phyloP scores from a whole-genome alignment of 1,140 invertebrate genomes.

The Drosophila simulans region DNA sequence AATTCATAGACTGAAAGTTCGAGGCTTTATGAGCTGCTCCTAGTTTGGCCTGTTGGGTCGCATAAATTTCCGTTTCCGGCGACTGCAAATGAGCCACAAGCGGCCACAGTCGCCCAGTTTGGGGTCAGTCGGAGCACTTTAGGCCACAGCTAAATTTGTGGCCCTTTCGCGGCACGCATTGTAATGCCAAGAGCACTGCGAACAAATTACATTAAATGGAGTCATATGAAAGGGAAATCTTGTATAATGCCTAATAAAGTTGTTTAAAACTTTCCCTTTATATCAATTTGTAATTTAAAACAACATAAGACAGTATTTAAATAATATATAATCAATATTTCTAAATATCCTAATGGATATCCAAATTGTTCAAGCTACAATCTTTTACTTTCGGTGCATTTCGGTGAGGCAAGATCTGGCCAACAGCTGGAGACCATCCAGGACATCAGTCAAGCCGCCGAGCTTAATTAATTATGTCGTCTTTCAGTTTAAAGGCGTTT shows the following conservation, averaged over 20 bases:
- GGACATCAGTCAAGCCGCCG: constrained; percentile 75
- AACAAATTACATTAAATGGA: neutral
- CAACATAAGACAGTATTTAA: too few species aligned
- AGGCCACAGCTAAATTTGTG: constrained; percentile 60
- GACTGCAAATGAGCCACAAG: constrained; percentile 75
- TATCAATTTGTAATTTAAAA: too few species aligned
- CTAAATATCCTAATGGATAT: too few species aligned
- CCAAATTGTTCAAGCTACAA: neutral
- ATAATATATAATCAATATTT: too few species aligned
- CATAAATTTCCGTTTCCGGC: constrained; percentile 73
- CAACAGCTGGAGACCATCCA: constrained; percentile 30
- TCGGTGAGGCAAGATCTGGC: neutral
- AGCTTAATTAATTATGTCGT: constrained; percentile 83
- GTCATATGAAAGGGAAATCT: neutral
- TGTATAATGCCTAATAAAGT: neutral
- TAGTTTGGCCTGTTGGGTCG: constrained; percentile 61
- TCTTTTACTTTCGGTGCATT: neutral
- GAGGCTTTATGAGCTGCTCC: constrained; percentile 53
- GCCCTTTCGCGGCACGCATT: constrained; percentile 74
- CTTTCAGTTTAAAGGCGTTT: constrained; percentile 82
- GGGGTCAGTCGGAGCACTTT: constrained; percentile 44
- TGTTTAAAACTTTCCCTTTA: too few species aligned
- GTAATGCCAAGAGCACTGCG: constrained; percentile 48
- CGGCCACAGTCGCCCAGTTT: constrained; percentile 42
- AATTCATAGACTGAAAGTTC: constrained; percentile 45